phyloP scores from a whole-genome alignment of 2,888 invertebrate genomes.

The Tipula lateralis region DNA sequence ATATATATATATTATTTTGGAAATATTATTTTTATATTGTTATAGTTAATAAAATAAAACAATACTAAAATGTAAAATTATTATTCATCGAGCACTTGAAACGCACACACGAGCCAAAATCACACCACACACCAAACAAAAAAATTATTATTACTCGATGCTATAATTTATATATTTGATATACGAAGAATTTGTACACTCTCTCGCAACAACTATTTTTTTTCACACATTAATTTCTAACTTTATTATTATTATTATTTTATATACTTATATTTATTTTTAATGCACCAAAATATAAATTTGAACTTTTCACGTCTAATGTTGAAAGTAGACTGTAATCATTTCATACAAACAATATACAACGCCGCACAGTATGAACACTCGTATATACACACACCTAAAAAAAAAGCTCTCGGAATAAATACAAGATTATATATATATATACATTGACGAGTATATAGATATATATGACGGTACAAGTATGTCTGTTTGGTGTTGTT shows the following conservation, averaged over 20 bases:
- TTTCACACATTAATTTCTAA: neutral
- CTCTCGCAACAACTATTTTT: neutral
- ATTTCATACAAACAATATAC: conserved; percentile 13
- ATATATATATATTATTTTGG: neutral
- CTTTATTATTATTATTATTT: conserved; percentile 20
- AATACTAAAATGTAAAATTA: neutral
- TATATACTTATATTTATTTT: neutral
- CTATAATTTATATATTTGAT: conserved; percentile 4
- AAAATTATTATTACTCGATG: neutral
- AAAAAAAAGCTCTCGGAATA: neutral
- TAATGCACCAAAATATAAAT: neutral
- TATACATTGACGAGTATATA: neutral
- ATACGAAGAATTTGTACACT: neutral
- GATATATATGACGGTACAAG: neutral
- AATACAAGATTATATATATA: neutral
- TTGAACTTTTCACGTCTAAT: conserved; percentile 28
- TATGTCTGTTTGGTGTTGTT: conserved; percentile 13
- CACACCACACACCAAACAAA: neutral
- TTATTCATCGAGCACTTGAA: neutral
- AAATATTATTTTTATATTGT: neutral
- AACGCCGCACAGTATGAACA: neutral
- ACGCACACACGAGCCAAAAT: neutral
- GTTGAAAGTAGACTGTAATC: conserved; percentile 28
- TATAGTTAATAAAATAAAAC: conserved; percentile 14
- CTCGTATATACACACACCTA: neutral